These are phyloP conservation scores for Xestoiulus laeticollis DNA, from an alignment of 2,888 invertebrate genomes.

Conservation along the genomic window DNA sequence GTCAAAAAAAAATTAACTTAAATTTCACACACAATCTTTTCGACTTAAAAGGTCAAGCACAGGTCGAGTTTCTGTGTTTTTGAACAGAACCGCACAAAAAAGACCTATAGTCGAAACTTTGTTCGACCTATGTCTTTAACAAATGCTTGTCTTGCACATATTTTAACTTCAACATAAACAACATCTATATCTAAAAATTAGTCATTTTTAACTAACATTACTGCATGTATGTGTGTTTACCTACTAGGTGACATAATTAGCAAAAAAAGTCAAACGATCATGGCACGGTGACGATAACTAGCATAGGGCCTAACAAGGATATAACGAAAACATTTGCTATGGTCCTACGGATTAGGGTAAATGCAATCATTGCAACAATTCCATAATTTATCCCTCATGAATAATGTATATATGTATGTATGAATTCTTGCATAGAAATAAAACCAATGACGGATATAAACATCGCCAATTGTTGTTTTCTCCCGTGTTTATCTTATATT, in stretches of 20 bases:
- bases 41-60: no score
- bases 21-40: no score
- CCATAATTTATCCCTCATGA: not conserved
- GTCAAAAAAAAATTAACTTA: no score
- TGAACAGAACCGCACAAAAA: not conserved
- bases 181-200: no score
- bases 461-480: not conserved
- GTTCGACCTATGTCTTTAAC: no score
- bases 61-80: no score
- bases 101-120: no score
- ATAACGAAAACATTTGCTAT: not conserved
- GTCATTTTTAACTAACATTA: no score
- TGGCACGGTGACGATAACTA: no score
- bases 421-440: conserved; percentile 10
- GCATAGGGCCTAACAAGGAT: not conserved
- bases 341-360: not conserved
- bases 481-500: not conserved
- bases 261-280: no score
- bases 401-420: conserved; percentile 26
- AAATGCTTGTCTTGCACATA: not conserved
- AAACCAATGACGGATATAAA: not conserved
- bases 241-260: not conserved
- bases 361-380: not conserved
- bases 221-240: no score
- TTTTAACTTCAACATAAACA: not conserved